These are phyloP conservation scores for Penaeus monodon DNA, from an alignment of 2,888 invertebrate genomes.

Conservation along the genomic window DNA sequence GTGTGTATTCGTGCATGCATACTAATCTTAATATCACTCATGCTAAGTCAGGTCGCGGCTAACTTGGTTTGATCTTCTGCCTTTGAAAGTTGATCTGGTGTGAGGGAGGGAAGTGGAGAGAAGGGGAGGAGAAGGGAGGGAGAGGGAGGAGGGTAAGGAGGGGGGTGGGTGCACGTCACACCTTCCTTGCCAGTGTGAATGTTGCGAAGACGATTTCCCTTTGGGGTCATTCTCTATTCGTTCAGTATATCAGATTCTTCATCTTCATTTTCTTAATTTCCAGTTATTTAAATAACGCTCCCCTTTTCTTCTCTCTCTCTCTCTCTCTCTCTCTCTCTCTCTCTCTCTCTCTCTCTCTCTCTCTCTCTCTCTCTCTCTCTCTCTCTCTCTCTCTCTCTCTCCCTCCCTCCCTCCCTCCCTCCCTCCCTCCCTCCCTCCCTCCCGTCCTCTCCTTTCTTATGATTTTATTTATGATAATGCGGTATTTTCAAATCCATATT, in stretches of 20 bases:
- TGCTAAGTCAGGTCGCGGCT: slow-evolving; percentile 4
- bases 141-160: not conserved
- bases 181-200: too few species aligned
- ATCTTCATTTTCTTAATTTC: too few species aligned
- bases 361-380: not conserved
- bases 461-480: too few species aligned
- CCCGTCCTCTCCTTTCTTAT: too few species aligned
- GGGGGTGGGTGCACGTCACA: not conserved
- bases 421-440: not conserved
- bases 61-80: slow-evolving; percentile 31
- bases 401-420: not conserved
- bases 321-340: slow-evolving; percentile 2
- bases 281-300: not conserved
- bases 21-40: slow-evolving; percentile 25
- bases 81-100: slow-evolving; percentile 2
- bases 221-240: too few species aligned
- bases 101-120: not conserved
- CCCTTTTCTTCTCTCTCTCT: not conserved
- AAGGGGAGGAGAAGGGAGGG: not conserved
- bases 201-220: too few species aligned
- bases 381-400: not conserved
- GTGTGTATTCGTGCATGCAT: slow-evolving; percentile 24
- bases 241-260: too few species aligned
- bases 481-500: too few species aligned
- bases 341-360: slow-evolving; percentile 17